Base-by-base conservation (phyloP, 2,797 vertebrate genomes). In the Microtus obscurus region DNA sequence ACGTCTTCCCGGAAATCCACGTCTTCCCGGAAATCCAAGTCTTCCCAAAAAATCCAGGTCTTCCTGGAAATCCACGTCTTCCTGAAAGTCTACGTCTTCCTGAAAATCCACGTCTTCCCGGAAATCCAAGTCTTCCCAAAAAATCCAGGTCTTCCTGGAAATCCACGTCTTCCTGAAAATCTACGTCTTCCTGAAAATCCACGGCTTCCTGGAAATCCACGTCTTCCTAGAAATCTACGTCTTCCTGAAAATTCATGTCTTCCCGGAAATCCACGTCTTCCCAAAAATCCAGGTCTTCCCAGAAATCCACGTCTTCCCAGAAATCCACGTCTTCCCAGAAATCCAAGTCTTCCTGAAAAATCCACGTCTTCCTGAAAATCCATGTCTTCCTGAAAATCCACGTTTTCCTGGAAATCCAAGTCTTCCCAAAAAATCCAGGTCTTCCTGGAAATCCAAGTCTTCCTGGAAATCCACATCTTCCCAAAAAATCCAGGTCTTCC, bases 1-100 rank as follows among this genome's bases (percentile, higher is more conserved):
- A 65, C 1, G 88, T 96, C 94, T 96, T 96, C 92, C 89, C 63
- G 31, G 29, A n/a, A 89, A 59, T 76, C 65, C 13, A 69, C 0
- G 48, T 90, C 92, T 95, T 95, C 92, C 77, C 10, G 90, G 3
- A 17, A 78, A 78, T 71, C 37, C 59, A 14, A 2, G 51, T 51
- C 51, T 51, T 51, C 51, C 51, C 2, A 0, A 31, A 31, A 87
- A 80, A 78, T 61, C 17, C 19, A 80, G 0, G 13, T 93, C 95
- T 93, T 96, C 89, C 56, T 40, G 7, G 2, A 53, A 14, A 81
- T 65, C 17, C 40, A 71, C 0, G 67, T 59, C 83, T 95, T 93
- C 93, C 90, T 59, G 13, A 37, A 90, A 91, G 90, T 88, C 43
- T 19, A 14, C 2, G 51, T 51, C 51, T 51, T 51, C 51, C 51